phyloP scores from a whole-genome alignment of 2,113 vertebrate species.

The Misgurnus mizolepis region DNA sequence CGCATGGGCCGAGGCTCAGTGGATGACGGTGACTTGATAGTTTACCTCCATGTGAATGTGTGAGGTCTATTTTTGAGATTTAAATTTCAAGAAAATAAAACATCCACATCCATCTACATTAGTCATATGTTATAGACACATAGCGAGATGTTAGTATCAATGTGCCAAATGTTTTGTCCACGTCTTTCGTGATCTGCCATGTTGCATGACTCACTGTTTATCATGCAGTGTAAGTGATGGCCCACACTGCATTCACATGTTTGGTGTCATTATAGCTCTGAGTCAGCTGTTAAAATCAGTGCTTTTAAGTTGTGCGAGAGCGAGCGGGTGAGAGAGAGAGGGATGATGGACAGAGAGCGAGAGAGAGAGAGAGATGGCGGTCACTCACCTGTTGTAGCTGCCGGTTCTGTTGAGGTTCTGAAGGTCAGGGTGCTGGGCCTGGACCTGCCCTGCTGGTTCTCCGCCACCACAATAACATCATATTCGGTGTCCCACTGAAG shows the following conservation, averaged over 20 bases:
- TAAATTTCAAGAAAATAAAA: too few relatives aligned
- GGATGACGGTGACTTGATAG: conserved; percentile 1
- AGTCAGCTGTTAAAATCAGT: conserved; percentile 45
- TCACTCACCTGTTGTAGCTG: conserved; percentile 94
- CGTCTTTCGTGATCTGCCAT: conserved; percentile 27
- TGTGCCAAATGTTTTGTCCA: conserved; percentile 9
- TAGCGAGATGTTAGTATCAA: neutral
- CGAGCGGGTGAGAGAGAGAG: conserved; percentile 44
- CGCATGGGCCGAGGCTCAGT: neutral
- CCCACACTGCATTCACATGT: conserved; percentile 45
- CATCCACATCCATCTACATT: too few relatives aligned
- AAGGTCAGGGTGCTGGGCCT: conserved; percentile 83
- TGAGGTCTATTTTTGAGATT: neutral
- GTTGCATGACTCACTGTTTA: conserved; percentile 48
- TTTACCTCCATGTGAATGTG: conserved; percentile 7
- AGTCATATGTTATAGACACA: conserved; percentile 6
- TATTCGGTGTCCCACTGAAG: conserved; percentile 96
- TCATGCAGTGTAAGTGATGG: conserved; percentile 45
- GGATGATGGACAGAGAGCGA: conserved; percentile 43
- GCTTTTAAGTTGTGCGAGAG: conserved; percentile 53
- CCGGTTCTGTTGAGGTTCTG: conserved; percentile 85
- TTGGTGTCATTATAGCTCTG: conserved; percentile 50
- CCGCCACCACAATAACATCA: conserved; percentile 87
- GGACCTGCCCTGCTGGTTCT: conserved; percentile 93
- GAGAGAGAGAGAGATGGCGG: conserved; percentile 47